Conservation (phyloP, 2,888 invertebrate species). For the Tipula lateralis region DNA sequence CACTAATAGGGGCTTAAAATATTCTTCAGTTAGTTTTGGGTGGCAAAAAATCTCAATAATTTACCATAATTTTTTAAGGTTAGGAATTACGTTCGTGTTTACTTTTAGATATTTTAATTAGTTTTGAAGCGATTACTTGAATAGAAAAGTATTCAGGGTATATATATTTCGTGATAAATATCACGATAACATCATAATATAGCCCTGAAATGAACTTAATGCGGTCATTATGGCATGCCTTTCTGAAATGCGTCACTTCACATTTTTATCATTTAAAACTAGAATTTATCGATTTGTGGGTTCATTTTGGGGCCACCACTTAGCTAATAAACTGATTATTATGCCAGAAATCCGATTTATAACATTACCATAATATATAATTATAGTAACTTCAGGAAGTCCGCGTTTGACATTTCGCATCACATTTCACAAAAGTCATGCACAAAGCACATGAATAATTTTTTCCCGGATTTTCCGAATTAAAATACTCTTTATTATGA, state of each 20-base stretch:
- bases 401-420: conserved; percentile 4
- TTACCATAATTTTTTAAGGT: neutral
- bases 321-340: neutral
- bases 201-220: neutral
- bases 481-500: conserved; percentile 20
- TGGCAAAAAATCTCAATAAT: neutral
- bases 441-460: neutral
- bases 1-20: no score
- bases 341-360: neutral
- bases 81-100: neutral
- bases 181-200: neutral
- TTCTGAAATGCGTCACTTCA: neutral
- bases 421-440: neutral
- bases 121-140: neutral
- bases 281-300: neutral
- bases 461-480: neutral
- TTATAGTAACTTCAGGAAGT: neutral
- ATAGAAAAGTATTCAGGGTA: neutral
- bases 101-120: neutral
- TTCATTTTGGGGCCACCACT: neutral
- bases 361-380: neutral
- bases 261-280: neutral
- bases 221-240: neutral
- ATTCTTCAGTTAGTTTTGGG: neutral
- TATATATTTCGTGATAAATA: neutral